Percentiles rank a stretch among this genome's conserved stretches.
Evolutionary conservation across 2,888 invertebrate genomes (phyloP).

Genomic region (Dilophus febrilis): DNA sequence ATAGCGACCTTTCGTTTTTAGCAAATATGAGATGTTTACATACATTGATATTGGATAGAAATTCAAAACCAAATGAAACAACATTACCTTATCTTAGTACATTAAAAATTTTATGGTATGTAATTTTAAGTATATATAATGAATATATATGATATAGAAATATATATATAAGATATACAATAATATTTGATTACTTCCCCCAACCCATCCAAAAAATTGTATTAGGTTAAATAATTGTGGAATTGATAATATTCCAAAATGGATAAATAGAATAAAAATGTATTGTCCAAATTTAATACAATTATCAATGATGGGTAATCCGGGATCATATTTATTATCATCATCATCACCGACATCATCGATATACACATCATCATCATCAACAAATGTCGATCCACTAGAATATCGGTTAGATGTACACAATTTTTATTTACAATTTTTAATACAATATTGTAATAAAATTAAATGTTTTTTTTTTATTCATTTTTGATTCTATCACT

Average conservation of each 20-base stretch:
- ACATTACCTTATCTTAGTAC: constrained; percentile 53
- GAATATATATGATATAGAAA: rapidly evolving
- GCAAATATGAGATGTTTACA: constrained; percentile 53
- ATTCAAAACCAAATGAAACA: constrained; percentile 51
- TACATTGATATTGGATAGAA: constrained; percentile 67
- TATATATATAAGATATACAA: too few species aligned
- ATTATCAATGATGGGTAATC: constrained; percentile 73
- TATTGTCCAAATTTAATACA: constrained; percentile 57
- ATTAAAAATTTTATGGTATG: constrained; percentile 57
- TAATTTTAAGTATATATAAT: neutral
- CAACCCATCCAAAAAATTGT: neutral
- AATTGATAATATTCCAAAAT: constrained; percentile 46
- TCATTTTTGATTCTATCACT: neutral
- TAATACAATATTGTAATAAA: too few species aligned
- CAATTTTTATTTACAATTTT: too few species aligned
- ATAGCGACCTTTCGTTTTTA: constrained; percentile 54
- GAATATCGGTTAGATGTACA: constrained; percentile 15
- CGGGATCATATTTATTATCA: constrained; percentile 59
- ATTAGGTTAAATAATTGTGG: constrained; percentile 48
- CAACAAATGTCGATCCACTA: constrained; percentile 9
- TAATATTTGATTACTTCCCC: too few species aligned
- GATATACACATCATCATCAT: too few species aligned
- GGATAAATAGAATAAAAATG: constrained; percentile 48
- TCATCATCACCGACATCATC: too few species aligned
- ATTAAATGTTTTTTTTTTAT: neutral